Base-by-base conservation (phyloP, 2,888 invertebrate genomes). In the Xestia rhomboidea region DNA sequence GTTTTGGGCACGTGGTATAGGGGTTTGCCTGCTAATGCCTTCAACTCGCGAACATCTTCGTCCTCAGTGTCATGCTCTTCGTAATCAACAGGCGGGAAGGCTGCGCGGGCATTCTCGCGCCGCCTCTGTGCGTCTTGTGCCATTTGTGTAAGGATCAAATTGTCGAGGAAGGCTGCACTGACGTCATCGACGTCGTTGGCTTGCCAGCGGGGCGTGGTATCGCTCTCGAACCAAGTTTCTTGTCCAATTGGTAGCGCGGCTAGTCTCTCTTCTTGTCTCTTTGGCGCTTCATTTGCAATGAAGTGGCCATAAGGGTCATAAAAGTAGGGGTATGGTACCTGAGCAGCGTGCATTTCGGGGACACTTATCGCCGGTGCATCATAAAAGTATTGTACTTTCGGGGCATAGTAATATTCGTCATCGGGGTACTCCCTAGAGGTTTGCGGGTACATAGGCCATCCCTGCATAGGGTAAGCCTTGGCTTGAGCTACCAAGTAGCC, bases 91-190 rank as follows among this genome's bases (percentile, higher is more conserved):
- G 93, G 93, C 84, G 95, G 91, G 89, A 96, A 94, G 81, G 95
- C 94, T 73, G 96, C 96, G 80, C 96, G 94, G 81, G 96, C 93
- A 89, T 95, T 96, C 83, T 96, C 95, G 38, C 96, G 95, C 15
- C 97, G 96, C 79, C 95, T 93, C 85, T 96, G 94, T 79, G 97
- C 97, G 88, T 97, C 97, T 90, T 97, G 97, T 89, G 97, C 97
- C 97, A 97, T 97, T 92, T 98, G 97, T 2, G 97, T 97, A 83
- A 97, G 96, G 87, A 97, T 97, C 81, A 98, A 94, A 91, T 98
- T 98, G 89, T 97, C 97, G 75, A 98, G 95, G 92, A 98, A 98
- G 69, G 97, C 97, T 74, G 97, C 97, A 91, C 97, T 98, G 91
- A 96, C 97, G 92, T 94, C 96, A 93, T 97, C 97, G 66, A 94